phyloP scores from a whole-genome alignment of 2,888 invertebrate species.

The Taphrorychus bicolor region DNA sequence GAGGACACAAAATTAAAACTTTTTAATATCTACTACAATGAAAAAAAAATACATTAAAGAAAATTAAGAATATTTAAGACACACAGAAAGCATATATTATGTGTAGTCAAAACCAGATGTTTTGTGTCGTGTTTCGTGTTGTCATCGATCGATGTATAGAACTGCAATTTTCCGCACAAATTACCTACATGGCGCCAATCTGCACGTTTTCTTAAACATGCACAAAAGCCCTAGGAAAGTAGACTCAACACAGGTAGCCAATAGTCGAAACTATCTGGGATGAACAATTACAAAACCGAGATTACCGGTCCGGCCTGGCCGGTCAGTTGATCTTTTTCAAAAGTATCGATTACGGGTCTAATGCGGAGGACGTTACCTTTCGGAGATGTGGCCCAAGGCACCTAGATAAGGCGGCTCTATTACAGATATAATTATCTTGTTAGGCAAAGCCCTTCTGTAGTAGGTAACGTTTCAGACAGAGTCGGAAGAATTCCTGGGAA shows the following conservation, averaged over 20 bases:
- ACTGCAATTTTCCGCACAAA: background rate
- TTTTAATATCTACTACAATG: too few relatives aligned
- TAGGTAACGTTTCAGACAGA: background rate
- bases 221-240: conserved; percentile 9
- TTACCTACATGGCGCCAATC: conserved; percentile 21
- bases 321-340: conserved; percentile 37
- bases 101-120: too few relatives aligned
- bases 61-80: too few relatives aligned
- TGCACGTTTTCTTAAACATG: conserved; percentile 24
- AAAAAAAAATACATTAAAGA: too few relatives aligned
- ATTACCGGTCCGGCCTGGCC: conserved; percentile 5
- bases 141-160: too few relatives aligned
- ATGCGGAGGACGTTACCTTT: conserved; percentile 12
- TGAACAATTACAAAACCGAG: conserved; percentile 26
- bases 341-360: conserved; percentile 26
- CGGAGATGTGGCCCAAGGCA: conserved; percentile 19
- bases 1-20: too few relatives aligned
- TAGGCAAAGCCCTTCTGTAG: conserved; percentile 16
- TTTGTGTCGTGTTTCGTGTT: too few relatives aligned
- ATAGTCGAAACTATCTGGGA: conserved; percentile 10
- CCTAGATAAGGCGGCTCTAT: conserved; percentile 21
- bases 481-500: background rate
- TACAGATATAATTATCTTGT: conserved; percentile 29
- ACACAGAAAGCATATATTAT: too few relatives aligned
- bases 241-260: conserved; percentile 27